Evolutionary conservation across 2,113 vertebrate genomes (phyloP).

Genomic region (Corvus cornix): DNA sequence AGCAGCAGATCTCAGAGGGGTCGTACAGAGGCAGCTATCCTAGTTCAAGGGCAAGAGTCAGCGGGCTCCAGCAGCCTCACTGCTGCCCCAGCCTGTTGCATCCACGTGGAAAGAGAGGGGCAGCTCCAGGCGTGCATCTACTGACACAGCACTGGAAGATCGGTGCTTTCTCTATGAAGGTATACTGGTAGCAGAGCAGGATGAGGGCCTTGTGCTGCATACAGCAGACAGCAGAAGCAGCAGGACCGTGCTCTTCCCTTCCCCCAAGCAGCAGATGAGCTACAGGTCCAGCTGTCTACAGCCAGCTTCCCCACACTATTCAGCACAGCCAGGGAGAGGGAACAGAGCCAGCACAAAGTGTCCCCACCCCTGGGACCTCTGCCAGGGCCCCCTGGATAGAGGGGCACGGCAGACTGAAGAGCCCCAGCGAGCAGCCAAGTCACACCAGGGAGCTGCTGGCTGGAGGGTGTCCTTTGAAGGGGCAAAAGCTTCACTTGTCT

Average conservation of each 20-base stretch:
- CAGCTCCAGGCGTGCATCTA: rapidly evolving
- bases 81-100: neutral
- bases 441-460: neutral
- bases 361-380: neutral
- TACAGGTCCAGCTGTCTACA: constrained; percentile 13
- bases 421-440: neutral
- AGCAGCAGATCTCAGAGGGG: neutral
- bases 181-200: neutral
- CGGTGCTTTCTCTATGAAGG: neutral
- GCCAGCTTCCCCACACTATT: neutral
- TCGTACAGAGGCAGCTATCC: neutral
- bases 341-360: neutral
- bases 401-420: neutral
- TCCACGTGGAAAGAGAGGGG: neutral
- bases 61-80: neutral
- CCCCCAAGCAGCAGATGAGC: neutral
- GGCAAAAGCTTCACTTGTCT: neutral
- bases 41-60: neutral
- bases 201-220: neutral
- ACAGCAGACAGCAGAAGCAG: neutral
- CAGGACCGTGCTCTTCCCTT: neutral
- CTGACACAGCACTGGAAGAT: neutral
- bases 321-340: neutral
- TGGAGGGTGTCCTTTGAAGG: neutral
- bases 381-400: neutral